phyloP scores from a whole-genome alignment of 2,797 vertebrate species.

The Euphonia xanthogaster region DNA sequence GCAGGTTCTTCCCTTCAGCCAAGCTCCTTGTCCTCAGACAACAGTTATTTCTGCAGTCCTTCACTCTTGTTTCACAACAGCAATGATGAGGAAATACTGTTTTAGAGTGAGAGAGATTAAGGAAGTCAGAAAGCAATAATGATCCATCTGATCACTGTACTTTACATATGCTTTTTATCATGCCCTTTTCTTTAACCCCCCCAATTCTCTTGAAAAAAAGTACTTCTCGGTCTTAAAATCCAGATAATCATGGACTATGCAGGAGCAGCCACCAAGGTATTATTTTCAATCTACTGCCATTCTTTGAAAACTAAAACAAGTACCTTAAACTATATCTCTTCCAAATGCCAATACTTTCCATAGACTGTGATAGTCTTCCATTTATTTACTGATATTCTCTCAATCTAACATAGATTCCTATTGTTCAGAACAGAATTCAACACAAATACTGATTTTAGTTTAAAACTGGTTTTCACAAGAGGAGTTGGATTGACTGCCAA shows the following conservation, averaged over 20 bases:
- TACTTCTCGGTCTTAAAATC: not conserved
- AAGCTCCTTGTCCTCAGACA: slow-evolving; percentile 30
- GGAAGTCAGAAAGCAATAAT: slow-evolving; percentile 23
- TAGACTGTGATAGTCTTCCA: not conserved
- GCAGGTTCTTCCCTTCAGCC: slow-evolving; percentile 29
- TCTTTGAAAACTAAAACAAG: not conserved
- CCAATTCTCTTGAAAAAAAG: not conserved
- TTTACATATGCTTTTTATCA: not conserved
- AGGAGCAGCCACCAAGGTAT: not conserved
- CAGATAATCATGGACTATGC: not conserved
- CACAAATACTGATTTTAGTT: not conserved
- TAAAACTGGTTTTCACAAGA: not conserved
- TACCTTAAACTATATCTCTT: not conserved
- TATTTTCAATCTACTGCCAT: not conserved
- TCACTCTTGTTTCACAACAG: not conserved
- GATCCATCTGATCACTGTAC: not conserved
- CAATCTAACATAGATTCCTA: not conserved
- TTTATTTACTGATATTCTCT: not conserved
- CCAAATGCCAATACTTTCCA: not conserved
- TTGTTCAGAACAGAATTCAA: not conserved
- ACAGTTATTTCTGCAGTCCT: slow-evolving; percentile 18
- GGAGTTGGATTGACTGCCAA: not conserved
- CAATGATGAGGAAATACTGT: slow-evolving; percentile 33
- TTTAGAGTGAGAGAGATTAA: slow-evolving; percentile 22
- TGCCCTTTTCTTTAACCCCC: not conserved